Percentiles rank a stretch among this genome's conserved stretches.
These are phyloP conservation scores for Penaeus indicus DNA, from an alignment of 1,140 invertebrate species.

Conservation along the genomic window DNA sequence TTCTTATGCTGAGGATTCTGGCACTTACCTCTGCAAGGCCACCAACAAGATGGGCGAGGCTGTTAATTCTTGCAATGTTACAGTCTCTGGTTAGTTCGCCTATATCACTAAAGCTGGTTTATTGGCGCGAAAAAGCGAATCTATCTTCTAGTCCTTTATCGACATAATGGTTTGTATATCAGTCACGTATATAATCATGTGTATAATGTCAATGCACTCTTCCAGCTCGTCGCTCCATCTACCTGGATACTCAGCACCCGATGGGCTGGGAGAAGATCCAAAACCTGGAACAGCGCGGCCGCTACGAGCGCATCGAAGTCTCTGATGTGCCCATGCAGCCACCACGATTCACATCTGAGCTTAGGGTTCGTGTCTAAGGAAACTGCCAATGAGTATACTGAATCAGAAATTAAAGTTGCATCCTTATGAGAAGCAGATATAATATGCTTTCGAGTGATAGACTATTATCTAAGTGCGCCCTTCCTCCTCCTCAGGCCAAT, in stretches of 20 bases:
- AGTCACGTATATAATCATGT: too few species aligned
- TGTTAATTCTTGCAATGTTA: conserved; percentile 90
- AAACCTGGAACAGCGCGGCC: conserved; percentile 86
- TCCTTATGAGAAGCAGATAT: not conserved
- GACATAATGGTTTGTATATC: too few species aligned
- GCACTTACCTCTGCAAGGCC: conserved; percentile 94
- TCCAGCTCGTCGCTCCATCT: conserved; percentile 83
- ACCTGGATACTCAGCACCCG: conserved; percentile 92
- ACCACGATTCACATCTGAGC: conserved; percentile 85
- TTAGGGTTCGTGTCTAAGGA: conserved; percentile 72
- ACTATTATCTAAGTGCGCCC: too few species aligned
- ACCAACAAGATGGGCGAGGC: conserved; percentile 92
- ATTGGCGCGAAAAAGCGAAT: too few species aligned
- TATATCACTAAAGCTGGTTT: not conserved
- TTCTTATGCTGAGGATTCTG: conserved; percentile 92
- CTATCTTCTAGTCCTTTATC: too few species aligned
- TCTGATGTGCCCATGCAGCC: conserved; percentile 83
- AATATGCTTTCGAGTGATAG: too few species aligned
- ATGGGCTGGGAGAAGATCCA: conserved; percentile 93
- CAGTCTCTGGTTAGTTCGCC: conserved; percentile 72
- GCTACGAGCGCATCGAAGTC: conserved; percentile 82
- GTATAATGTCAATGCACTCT: not conserved
- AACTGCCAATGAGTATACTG: not conserved
- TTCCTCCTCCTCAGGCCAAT: conserved; percentile 76
- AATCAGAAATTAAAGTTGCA: not conserved